Evolutionary conservation across 1,140 invertebrate species (phyloP).

Genomic region (Calliopsis andreniformis): DNA sequence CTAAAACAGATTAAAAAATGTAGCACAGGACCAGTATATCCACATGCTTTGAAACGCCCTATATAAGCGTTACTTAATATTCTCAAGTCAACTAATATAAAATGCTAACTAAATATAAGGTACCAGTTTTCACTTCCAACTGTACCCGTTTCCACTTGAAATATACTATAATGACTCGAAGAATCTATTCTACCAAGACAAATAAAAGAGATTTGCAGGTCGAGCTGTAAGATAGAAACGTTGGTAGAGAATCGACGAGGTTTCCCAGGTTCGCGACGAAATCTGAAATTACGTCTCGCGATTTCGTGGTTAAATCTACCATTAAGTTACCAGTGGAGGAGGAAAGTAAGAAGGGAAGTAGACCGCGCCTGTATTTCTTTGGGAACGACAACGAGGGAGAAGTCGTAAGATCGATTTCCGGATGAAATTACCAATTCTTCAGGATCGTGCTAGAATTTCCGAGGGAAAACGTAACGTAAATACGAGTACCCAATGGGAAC

Average conservation of each 20-base stretch:
- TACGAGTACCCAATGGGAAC: background rate
- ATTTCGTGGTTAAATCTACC: slow-evolving; percentile 18
- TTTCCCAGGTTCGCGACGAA: background rate
- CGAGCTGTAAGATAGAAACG: no score
- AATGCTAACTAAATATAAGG: no score
- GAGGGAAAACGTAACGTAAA: background rate
- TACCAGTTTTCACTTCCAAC: no score
- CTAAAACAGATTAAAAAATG: no score
- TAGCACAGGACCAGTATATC: no score
- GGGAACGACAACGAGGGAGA: background rate
- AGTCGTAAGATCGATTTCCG: slow-evolving; percentile 15
- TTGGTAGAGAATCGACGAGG: background rate
- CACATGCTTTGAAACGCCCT: no score
- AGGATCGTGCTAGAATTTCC: background rate
- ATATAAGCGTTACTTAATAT: no score
- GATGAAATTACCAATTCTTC: slow-evolving; percentile 27
- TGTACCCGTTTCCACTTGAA: no score
- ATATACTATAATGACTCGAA: background rate
- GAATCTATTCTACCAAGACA: background rate
- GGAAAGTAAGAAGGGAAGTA: background rate
- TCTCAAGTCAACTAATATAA: no score
- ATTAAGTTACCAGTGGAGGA: background rate
- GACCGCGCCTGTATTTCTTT: slow-evolving; percentile 9
- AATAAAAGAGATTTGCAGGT: background rate
- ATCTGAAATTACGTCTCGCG: background rate